Conservation (phyloP, 2,888 invertebrate species). For the Hydraecia micacea region DNA sequence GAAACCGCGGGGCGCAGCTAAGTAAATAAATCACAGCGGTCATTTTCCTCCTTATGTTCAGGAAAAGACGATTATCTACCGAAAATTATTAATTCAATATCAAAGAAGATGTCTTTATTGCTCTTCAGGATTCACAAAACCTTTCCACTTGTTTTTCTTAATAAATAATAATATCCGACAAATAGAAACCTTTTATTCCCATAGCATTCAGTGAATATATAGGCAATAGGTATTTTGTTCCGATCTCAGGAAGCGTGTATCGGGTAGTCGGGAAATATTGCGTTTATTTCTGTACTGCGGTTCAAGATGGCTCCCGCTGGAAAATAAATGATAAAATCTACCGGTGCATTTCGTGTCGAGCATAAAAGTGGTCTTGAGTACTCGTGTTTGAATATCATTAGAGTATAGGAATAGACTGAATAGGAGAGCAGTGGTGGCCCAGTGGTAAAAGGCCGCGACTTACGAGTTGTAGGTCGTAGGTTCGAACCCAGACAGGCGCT, state of each 20-base stretch:
- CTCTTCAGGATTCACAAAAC: not conserved
- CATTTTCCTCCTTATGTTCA: not conserved
- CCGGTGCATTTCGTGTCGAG: slow-evolving; percentile 25
- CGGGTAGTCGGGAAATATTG: slow-evolving; percentile 32
- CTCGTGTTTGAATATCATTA: slow-evolving; percentile 12
- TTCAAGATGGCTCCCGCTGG: slow-evolving; percentile 31
- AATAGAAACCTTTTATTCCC: slow-evolving; percentile 4
- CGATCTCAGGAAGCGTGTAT: slow-evolving; percentile 22
- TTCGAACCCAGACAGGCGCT: too few relatives aligned
- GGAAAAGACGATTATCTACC: not conserved
- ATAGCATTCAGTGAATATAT: slow-evolving; percentile 5
- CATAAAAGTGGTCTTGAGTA: not conserved
- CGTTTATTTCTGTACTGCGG: slow-evolving; percentile 33
- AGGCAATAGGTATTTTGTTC: slow-evolving; percentile 43
- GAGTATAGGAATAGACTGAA: too few relatives aligned
- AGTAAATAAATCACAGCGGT: not conserved
- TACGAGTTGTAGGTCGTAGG: too few relatives aligned
- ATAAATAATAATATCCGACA: not conserved
- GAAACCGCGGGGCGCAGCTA: too few relatives aligned
- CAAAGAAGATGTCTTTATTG: not conserved
- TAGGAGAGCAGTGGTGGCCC: too few relatives aligned
- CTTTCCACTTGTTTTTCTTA: not conserved
- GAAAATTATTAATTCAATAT: not conserved
- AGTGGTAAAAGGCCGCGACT: too few relatives aligned
- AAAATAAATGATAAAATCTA: slow-evolving; percentile 37